phyloP scores from a whole-genome alignment of 2,797 vertebrate species.

The Pantherophis alleghaniensis region DNA sequence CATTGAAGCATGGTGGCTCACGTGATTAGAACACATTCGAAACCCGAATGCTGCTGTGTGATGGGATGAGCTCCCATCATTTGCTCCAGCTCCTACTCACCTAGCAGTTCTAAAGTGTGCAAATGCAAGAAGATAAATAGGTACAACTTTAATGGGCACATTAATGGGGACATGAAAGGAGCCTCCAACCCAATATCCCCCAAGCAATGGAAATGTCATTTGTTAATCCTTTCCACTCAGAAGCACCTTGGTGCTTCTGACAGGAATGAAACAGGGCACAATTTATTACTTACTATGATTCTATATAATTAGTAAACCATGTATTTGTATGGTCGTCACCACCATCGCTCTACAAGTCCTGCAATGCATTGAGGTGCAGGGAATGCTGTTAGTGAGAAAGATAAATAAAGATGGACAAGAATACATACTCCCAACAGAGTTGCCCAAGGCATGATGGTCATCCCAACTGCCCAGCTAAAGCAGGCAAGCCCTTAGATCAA shows the following conservation, averaged over 20 bases:
- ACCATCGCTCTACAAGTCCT: background rate
- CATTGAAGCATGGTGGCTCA: background rate
- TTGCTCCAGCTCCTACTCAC: background rate
- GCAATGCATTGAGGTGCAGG: background rate
- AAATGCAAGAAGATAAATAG: background rate
- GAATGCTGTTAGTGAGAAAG: background rate
- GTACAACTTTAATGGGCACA: background rate
- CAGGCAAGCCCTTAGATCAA: background rate
- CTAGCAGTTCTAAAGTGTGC: background rate
- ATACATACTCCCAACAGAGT: background rate
- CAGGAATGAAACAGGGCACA: background rate
- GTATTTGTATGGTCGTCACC: background rate
- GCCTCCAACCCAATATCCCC: background rate
- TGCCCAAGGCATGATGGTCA: background rate
- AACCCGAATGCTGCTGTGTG: background rate
- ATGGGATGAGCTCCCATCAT: background rate
- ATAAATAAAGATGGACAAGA: background rate
- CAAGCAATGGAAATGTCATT: background rate
- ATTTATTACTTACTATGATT: background rate
- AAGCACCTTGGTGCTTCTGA: background rate
- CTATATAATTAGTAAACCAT: background rate
- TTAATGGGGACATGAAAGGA: background rate
- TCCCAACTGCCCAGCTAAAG: background rate
- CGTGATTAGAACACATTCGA: background rate
- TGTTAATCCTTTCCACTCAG: background rate